Conservation (phyloP, 92 coral and sea anemone genomes). For the Siderastrea siderea region DNA sequence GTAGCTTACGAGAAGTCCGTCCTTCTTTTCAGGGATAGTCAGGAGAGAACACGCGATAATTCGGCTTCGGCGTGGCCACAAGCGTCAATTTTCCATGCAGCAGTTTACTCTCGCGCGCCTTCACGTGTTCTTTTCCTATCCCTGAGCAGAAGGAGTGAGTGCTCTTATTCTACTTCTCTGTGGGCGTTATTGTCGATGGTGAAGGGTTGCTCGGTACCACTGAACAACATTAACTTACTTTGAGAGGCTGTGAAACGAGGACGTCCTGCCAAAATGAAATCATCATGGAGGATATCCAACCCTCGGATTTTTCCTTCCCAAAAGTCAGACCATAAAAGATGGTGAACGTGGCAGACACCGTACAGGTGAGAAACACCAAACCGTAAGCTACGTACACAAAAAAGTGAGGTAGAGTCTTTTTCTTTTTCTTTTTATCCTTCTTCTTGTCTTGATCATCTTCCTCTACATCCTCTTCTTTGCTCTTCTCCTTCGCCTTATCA, state of each 20-base stretch:
- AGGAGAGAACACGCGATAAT: too few relatives aligned
- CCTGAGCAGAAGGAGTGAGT: too few relatives aligned
- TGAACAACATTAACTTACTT: conserved; percentile 24
- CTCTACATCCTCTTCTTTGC: conserved; percentile 62
- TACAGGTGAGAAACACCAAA: conserved; percentile 80
- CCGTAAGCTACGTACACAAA: conserved; percentile 88
- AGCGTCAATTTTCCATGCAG: too few relatives aligned
- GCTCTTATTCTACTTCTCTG: too few relatives aligned
- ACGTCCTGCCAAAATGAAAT: conserved; percentile 99
- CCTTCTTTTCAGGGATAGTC: too few relatives aligned
- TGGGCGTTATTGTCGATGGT: not conserved
- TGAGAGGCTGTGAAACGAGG: conserved; percentile 93
- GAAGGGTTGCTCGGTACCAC: not conserved
- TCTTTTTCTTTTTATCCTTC: conserved; percentile 78
- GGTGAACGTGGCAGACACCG: conserved; percentile 93
- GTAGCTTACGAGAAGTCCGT: too few relatives aligned
- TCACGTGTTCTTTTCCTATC: too few relatives aligned
- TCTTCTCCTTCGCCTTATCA: conserved; percentile 48
- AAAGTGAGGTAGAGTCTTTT: conserved; percentile 71
- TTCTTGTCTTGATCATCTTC: conserved; percentile 46
- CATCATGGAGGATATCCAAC: conserved; percentile 98
- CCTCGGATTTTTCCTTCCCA: conserved; percentile 95
- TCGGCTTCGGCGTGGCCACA: too few relatives aligned
- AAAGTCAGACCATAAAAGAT: conserved; percentile 95
- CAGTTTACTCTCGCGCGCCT: too few relatives aligned